These are phyloP conservation scores for Dasypolia templi DNA, from an alignment of 2,888 invertebrate species.

Conservation along the genomic window DNA sequence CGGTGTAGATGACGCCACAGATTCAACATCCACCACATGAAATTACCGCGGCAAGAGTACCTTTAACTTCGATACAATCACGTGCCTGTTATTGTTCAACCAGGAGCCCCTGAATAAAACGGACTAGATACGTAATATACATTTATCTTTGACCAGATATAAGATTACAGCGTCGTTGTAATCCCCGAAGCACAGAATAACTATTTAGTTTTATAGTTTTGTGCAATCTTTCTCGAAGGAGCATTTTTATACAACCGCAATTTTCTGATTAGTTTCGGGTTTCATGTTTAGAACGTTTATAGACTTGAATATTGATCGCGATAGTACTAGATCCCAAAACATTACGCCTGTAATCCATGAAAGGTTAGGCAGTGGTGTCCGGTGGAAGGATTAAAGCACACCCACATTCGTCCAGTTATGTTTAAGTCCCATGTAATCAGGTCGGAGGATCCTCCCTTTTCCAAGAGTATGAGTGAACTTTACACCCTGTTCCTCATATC, in stretches of 20 bases:
- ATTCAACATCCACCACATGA: too few relatives aligned
- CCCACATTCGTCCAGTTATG: too few relatives aligned
- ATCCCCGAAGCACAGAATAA: conserved; percentile 11
- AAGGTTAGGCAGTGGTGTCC: too few relatives aligned
- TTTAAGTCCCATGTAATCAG: too few relatives aligned
- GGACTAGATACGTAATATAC: background rate
- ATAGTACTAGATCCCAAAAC: too few relatives aligned
- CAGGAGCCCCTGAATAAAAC: background rate
- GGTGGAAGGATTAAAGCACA: too few relatives aligned
- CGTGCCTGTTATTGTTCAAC: background rate
- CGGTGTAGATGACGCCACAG: too few relatives aligned
- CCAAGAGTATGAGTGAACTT: too few relatives aligned
- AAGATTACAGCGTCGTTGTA: background rate
- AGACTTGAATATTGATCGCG: background rate
- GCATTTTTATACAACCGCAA: background rate
- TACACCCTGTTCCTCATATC: too few relatives aligned
- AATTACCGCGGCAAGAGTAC: background rate
- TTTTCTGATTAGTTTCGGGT: conserved; percentile 9
- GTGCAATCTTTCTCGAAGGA: conserved; percentile 3
- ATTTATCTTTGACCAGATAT: background rate
- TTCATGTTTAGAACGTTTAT: background rate
- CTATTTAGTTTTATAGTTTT: conserved; percentile 16
- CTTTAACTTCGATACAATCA: background rate
- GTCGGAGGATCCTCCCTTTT: too few relatives aligned
- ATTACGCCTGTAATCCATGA: too few relatives aligned